Conservation (phyloP, 30 jellyfish, hydroid and myxozoan species). For the Aurelia coerulea region DNA sequence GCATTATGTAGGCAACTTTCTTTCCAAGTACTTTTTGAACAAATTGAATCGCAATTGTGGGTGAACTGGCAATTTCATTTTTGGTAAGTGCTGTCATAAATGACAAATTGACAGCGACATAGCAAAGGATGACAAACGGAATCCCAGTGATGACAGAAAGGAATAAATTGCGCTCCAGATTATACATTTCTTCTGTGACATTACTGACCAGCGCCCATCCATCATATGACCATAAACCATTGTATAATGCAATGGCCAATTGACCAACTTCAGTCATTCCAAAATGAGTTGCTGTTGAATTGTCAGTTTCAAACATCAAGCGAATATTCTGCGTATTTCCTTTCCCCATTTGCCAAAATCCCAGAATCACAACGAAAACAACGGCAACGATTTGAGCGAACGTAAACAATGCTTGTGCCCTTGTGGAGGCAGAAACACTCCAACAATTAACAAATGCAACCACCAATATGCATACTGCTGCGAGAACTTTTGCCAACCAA, state of each 20-base stretch:
- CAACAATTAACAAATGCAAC: constrained; percentile 59
- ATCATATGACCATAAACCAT: constrained; percentile 76
- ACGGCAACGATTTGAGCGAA: constrained; percentile 71
- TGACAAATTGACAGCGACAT: constrained; percentile 50
- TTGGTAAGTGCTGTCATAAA: constrained; percentile 55
- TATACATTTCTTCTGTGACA: constrained; percentile 73
- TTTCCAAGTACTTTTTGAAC: constrained; percentile 55
- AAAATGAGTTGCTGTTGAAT: constrained; percentile 1
- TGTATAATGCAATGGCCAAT: constrained; percentile 57
- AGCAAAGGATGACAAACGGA: constrained; percentile 71
- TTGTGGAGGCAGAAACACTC: constrained; percentile 68
- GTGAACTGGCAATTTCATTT: constrained; percentile 35
- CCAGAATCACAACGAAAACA: constrained; percentile 53
- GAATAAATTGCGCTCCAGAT: constrained; percentile 70
- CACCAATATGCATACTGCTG: constrained; percentile 50
- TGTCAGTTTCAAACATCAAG: constrained; percentile 34
- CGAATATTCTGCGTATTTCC: constrained; percentile 52
- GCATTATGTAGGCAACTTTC: constrained; percentile 65
- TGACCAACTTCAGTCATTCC: constrained; percentile 29
- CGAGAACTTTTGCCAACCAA: constrained; percentile 64
- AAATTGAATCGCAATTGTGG: constrained; percentile 67
- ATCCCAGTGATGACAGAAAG: constrained; percentile 66
- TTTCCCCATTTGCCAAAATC: constrained; percentile 70
- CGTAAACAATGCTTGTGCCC: constrained; percentile 68
- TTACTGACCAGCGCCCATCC: constrained; percentile 77